Base-by-base conservation (phyloP, 1,140 invertebrate species). In the Lysiphlebus fabarum region DNA sequence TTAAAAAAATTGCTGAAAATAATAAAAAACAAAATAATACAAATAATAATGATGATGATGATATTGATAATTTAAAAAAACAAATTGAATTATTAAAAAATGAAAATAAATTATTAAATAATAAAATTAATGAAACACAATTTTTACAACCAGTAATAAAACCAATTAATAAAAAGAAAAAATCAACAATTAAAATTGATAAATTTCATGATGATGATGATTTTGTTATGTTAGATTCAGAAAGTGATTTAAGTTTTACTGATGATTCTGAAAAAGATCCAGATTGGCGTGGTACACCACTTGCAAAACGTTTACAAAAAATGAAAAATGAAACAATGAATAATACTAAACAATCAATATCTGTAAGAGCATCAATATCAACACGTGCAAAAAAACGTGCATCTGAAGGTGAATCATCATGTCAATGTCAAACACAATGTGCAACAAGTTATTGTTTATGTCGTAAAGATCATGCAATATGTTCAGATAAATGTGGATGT, bases 201-300 rank as follows among this genome's bases (percentile, higher is more conserved):
- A 26, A 26, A 26, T 26, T 26, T 26, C 17, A 26, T 41, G 33
- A 11, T 43, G n/a, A 26, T 2, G 5, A 59, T 44, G 45, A 36
- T 8, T 26, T 26, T 26, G 17, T 26, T 26, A 26, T 26, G 17
- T 26, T 26, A 26, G 17, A 44, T 10, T 41, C 2, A 47, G 42
- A 56, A 44, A 53, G 65, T 36, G 71, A 77, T n/a, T 70, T 74
- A 9, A 69, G 69, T 56, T 49, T 70, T 12, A 43, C 53, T n/a
- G 71, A 81, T 10, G 83, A 83, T 63, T 34, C 65, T 0, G 72
- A 80, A 4, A 81, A 84, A 43, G 87, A 90, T 75, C 87, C 87
- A 0, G 87, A 89, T 68, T 90, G 87, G 88, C 75, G 66, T 12
- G 81, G 80, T 56, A 88, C 87, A 6, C 86, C 86, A 5, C 65